These are phyloP conservation scores for Drosophila watanabei DNA, from an alignment of 1,140 invertebrate genomes.

Conservation along the genomic window DNA sequence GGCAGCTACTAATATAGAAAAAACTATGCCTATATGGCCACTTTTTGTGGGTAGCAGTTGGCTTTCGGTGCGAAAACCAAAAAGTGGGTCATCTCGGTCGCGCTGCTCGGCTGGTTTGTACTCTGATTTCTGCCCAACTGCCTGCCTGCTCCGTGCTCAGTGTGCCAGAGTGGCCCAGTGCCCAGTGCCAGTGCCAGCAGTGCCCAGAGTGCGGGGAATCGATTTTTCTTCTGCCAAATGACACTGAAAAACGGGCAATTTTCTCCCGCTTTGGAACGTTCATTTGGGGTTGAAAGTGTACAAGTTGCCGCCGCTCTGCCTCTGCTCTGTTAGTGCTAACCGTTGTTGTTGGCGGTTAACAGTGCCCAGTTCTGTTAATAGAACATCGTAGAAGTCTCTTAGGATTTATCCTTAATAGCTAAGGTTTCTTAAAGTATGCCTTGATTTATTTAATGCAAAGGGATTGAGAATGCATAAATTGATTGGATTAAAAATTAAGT, in stretches of 20 bases:
- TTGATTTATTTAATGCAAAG: not conserved
- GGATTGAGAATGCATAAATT: no score
- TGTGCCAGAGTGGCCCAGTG: conserved; percentile 68
- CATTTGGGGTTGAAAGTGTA: conserved; percentile 69
- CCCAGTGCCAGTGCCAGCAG: conserved; percentile 13
- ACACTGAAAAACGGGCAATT: conserved; percentile 79
- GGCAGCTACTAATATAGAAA: conserved; percentile 67
- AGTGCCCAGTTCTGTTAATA: not conserved
- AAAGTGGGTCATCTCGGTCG: conserved; percentile 85
- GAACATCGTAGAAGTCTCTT: not conserved
- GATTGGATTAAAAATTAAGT: not conserved
- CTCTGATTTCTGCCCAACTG: conserved; percentile 79
- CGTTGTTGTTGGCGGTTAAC: conserved; percentile 18
- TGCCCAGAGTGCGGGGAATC: conserved; percentile 64
- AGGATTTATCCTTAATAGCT: not conserved
- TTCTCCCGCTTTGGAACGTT: conserved; percentile 42
- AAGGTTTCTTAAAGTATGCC: no score
- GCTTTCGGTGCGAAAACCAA: conserved; percentile 82
- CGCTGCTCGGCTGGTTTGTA: conserved; percentile 80
- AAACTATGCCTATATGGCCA: conserved; percentile 59
- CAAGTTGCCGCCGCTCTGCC: conserved; percentile 1
- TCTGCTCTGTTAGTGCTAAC: conserved; percentile 2
- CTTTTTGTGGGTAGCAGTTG: conserved; percentile 72
- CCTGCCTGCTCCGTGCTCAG: conserved; percentile 31
- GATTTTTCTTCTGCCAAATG: conserved; percentile 80